Evolutionary conservation across 2,113 vertebrate genomes (phyloP).

Genomic region (Gadus chalcogrammus): DNA sequence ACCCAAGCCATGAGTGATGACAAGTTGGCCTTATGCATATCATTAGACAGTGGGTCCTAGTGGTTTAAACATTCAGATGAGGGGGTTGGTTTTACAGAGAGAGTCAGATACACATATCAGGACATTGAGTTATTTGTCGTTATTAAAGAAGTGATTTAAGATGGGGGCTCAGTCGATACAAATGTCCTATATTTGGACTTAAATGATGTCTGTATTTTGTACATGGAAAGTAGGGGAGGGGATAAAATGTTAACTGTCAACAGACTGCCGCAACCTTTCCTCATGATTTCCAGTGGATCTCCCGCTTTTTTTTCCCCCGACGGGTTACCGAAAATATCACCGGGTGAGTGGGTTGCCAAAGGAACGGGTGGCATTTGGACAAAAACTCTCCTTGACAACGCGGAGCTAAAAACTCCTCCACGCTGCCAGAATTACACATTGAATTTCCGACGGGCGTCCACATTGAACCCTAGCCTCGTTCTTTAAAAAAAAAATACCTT

Average conservation of each 20-base stretch:
- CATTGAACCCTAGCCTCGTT: slow-evolving; percentile 3
- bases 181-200: not conserved
- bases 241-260: slow-evolving; percentile 16
- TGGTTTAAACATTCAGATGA: too few species aligned
- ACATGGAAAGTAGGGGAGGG: slow-evolving; percentile 37
- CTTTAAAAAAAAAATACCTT: too few species aligned
- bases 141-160: not conserved
- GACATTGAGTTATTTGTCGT: not conserved
- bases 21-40: not conserved
- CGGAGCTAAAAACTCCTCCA: not conserved
- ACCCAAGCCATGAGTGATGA: not conserved
- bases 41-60: not conserved
- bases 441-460: slow-evolving; percentile 1
- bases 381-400: not conserved
- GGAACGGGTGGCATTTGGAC: slow-evolving; percentile 21
- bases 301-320: not conserved
- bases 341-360: slow-evolving; percentile 2
- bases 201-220: slow-evolving; percentile 13
- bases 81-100: too few species aligned
- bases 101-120: not conserved
- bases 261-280: slow-evolving; percentile 31
- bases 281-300: slow-evolving; percentile 16
- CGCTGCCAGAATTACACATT: not conserved
- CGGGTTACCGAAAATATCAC: not conserved
- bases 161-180: not conserved